These are phyloP conservation scores for Ormyrus rosae DNA, from an alignment of 2,888 invertebrate species.

Conservation along the genomic window DNA sequence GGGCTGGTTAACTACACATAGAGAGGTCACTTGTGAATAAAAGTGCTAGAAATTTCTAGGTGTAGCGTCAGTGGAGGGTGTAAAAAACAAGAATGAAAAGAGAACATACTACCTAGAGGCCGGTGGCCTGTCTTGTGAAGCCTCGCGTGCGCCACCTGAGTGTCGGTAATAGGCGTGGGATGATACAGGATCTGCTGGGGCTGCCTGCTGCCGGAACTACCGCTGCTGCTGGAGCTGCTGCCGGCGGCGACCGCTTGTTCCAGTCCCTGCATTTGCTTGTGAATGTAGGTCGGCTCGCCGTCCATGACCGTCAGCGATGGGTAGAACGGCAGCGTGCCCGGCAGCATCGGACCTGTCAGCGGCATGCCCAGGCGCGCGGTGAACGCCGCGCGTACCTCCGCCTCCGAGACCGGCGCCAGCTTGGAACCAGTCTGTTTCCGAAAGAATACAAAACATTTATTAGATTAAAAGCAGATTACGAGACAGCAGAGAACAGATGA, in stretches of 20 bases:
- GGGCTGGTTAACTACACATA: too few species aligned
- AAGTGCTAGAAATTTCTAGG: too few species aligned
- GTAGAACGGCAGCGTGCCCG: constrained; percentile 84
- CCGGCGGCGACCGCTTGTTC: constrained; percentile 71
- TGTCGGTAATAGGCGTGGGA: constrained; percentile 80
- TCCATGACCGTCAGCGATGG: constrained; percentile 81
- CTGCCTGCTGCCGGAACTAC: background rate
- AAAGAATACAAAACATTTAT: background rate
- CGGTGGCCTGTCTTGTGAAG: constrained; percentile 84
- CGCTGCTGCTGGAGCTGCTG: background rate
- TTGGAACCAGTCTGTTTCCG: constrained; percentile 76
- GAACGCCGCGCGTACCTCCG: constrained; percentile 85
- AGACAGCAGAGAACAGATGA: background rate
- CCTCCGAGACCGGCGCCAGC: constrained; percentile 83
- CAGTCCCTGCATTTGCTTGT: constrained; percentile 64
- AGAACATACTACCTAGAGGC: constrained; percentile 76
- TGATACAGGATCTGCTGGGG: constrained; percentile 72
- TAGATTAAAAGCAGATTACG: background rate
- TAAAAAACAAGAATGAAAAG: constrained; percentile 59
- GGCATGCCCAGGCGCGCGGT: constrained; percentile 82
- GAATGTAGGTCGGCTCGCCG: constrained; percentile 71
- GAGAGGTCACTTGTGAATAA: too few species aligned
- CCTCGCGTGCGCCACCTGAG: constrained; percentile 82
- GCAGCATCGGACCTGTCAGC: constrained; percentile 81
- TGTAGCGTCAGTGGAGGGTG: constrained; percentile 24